Percentiles rank a stretch among this genome's conserved stretches.
Conservation (phyloP, 2,888 invertebrate species). For the Trichopria drosophilae region DNA sequence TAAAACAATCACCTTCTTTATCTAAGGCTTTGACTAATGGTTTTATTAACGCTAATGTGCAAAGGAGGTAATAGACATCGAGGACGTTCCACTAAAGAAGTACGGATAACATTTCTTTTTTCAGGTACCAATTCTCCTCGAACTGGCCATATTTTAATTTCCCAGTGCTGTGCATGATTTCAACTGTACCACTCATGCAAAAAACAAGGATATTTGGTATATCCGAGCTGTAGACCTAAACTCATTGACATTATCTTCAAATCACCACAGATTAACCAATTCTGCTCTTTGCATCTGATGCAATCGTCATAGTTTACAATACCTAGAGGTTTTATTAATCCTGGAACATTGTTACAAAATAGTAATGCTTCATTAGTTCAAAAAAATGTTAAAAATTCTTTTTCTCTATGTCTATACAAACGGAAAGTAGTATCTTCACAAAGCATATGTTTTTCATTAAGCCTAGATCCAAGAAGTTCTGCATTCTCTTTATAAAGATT, state of each 20-base stretch:
- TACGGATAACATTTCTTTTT: too few species aligned
- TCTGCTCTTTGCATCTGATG: constrained; percentile 32
- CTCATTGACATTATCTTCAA: constrained; percentile 35
- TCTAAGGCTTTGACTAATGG: constrained; percentile 15
- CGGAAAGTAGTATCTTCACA: constrained; percentile 1
- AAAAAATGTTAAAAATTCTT: constrained; percentile 1
- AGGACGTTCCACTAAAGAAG: too few species aligned
- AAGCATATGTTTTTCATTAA: constrained; percentile 25
- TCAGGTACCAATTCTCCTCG: background rate
- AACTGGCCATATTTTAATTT: constrained; percentile 9
- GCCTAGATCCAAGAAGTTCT: constrained; percentile 32
- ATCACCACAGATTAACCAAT: constrained; percentile 34
- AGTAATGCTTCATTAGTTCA: background rate
- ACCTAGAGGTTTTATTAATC: constrained; percentile 1
- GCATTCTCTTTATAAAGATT: constrained; percentile 28
- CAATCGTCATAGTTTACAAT: background rate
- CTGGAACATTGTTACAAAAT: constrained; percentile 5
- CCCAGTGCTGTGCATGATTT: constrained; percentile 3
- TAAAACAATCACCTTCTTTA: constrained; percentile 3
- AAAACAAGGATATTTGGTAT: constrained; percentile 20
- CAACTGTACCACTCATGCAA: constrained; percentile 9
- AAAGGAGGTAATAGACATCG: constrained; percentile 19
- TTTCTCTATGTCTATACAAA: constrained; percentile 2
- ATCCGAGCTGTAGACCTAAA: too few species aligned
- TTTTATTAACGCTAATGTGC: constrained; percentile 21